phyloP scores from a whole-genome alignment of 2,888 invertebrate genomes.

The Diloba caeruleocephala region DNA sequence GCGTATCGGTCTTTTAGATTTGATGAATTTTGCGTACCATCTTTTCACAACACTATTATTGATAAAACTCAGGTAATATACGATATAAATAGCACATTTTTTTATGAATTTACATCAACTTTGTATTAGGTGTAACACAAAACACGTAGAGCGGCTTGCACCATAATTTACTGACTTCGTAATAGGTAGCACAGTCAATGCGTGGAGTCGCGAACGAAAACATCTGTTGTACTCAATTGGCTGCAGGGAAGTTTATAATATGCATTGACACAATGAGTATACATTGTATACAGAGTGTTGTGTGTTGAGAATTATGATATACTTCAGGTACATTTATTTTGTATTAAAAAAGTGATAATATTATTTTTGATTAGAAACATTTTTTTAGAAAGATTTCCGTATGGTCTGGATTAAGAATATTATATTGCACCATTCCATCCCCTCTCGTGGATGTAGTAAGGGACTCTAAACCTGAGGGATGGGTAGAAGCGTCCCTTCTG shows the following conservation, averaged over 20 bases:
- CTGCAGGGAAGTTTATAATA: constrained; percentile 71
- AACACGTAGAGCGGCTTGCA: constrained; percentile 15
- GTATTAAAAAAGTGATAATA: no score
- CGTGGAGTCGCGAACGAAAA: constrained; percentile 60
- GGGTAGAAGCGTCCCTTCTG: no score
- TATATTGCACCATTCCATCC: no score
- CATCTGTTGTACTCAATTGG: constrained; percentile 75
- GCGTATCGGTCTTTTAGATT: constrained; percentile 6
- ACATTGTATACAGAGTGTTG: constrained; percentile 60
- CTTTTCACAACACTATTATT: constrained; percentile 14
- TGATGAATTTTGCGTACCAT: neutral
- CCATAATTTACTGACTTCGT: constrained; percentile 20
- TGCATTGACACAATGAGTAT: constrained; percentile 57
- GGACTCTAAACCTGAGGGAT: no score
- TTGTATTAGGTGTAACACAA: constrained; percentile 2
- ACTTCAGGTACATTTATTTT: no score
- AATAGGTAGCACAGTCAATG: constrained; percentile 14
- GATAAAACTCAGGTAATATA: neutral
- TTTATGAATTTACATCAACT: no score
- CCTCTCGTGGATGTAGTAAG: no score
- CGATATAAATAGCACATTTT: neutral
- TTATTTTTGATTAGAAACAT: no score
- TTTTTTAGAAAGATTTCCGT: no score
- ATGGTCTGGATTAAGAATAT: no score
- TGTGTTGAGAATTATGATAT: neutral